These are phyloP conservation scores for Drosophila merina DNA, from an alignment of 2,888 invertebrate species.

Conservation along the genomic window DNA sequence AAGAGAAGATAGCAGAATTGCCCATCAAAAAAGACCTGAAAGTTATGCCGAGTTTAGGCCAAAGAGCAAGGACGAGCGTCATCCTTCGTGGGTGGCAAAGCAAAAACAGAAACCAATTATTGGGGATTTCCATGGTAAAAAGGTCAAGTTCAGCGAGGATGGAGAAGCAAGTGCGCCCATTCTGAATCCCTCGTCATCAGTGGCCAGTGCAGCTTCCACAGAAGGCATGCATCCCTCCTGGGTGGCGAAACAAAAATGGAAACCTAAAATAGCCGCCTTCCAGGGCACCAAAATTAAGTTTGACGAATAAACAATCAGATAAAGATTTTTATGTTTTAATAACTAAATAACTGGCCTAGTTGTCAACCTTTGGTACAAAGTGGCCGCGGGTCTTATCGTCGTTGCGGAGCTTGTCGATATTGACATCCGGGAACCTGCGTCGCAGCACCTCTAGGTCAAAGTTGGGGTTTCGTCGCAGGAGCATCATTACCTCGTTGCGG, in stretches of 20 bases:
- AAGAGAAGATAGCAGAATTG: neutral
- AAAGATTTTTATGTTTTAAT: constrained; percentile 36
- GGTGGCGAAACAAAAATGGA: constrained; percentile 82
- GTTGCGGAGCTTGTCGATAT: constrained; percentile 88
- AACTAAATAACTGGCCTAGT: constrained; percentile 45
- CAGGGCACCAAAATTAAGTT: constrained; percentile 83
- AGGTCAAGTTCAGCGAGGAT: constrained; percentile 79
- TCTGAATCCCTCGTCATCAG: neutral
- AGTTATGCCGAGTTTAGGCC: constrained; percentile 14
- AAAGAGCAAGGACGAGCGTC: constrained; percentile 53
- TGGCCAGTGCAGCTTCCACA: constrained; percentile 4
- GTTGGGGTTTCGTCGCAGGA: constrained; percentile 91
- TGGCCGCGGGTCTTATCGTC: constrained; percentile 87
- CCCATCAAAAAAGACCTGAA: constrained; percentile 6
- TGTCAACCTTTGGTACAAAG: constrained; percentile 84
- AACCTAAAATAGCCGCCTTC: constrained; percentile 79
- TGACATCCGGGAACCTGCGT: constrained; percentile 90
- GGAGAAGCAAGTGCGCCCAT: constrained; percentile 10
- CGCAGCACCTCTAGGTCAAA: constrained; percentile 89
- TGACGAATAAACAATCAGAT: constrained; percentile 54
- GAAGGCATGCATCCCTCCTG: constrained; percentile 82
- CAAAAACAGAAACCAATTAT: constrained; percentile 77
- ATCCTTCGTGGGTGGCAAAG: constrained; percentile 83
- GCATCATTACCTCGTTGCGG: constrained; percentile 88
- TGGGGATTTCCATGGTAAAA: constrained; percentile 76